Evolutionary conservation across 2,797 vertebrate species (phyloP).

Genomic region (Darevskia mixta): DNA sequence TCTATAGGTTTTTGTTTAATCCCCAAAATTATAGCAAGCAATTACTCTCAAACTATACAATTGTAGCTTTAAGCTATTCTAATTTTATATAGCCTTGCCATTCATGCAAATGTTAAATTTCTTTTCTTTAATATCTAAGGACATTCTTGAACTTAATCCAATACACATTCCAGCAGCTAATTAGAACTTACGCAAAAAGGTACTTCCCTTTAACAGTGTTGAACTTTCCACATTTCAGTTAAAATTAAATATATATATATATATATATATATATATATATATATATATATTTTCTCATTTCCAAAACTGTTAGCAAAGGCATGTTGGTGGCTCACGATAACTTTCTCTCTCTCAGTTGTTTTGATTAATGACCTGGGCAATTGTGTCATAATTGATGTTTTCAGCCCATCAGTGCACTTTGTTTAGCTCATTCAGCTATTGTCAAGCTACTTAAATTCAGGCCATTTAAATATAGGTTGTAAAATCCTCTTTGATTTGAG

Average conservation of each 20-base stretch:
- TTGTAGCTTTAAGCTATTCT: background rate
- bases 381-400: background rate
- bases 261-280: too few species aligned
- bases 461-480: too few species aligned
- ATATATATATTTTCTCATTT: too few species aligned
- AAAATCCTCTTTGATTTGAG: too few species aligned
- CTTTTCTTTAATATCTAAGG: background rate
- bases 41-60: background rate
- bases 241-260: too few species aligned
- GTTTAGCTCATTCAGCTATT: too few species aligned
- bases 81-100: background rate
- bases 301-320: background rate
- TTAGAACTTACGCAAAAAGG: background rate
- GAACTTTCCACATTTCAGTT: slow-evolving; percentile 16
- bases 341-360: background rate
- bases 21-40: background rate
- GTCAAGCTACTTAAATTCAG: too few species aligned
- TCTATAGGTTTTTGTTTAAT: background rate
- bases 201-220: slow-evolving; percentile 1
- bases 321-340: background rate
- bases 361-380: background rate
- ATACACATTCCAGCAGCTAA: background rate
- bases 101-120: background rate
- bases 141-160: slow-evolving; percentile 16
- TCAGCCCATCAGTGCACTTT: background rate